These are phyloP conservation scores for Elgonia sp. DNA, from an alignment of 2,888 invertebrate species.

Conservation along the genomic window DNA sequence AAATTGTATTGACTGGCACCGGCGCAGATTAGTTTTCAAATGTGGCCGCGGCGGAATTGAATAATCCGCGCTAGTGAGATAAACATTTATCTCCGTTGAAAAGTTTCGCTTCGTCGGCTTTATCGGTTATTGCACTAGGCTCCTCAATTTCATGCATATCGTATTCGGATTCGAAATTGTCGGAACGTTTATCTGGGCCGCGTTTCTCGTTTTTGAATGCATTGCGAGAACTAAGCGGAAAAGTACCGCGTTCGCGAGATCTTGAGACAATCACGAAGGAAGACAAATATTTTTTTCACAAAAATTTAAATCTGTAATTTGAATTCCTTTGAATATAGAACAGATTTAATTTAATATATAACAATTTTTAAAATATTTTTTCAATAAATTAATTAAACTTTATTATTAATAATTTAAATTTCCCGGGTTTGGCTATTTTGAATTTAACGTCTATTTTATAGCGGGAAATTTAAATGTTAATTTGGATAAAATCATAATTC, in stretches of 20 bases:
- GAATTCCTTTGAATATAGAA: not conserved
- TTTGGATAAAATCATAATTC: not conserved
- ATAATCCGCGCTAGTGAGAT: conserved; percentile 74
- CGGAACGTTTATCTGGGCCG: conserved; percentile 75
- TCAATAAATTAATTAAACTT: not conserved
- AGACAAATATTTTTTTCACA: not conserved
- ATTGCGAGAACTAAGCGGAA: conserved; percentile 56
- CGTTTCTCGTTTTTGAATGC: conserved; percentile 69
- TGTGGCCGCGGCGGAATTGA: conserved; percentile 69
- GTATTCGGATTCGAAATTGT: conserved; percentile 75
- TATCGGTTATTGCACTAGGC: conserved; percentile 76
- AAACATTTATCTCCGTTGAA: conserved; percentile 75
- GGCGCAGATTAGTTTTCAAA: conserved; percentile 70
- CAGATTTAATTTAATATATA: no score
- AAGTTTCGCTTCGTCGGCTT: conserved; percentile 75
- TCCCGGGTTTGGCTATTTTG: no score
- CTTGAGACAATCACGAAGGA: conserved; percentile 49
- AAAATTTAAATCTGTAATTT: not conserved
- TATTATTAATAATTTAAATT: no score
- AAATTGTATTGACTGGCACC: conserved; percentile 63
- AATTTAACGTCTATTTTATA: no score
- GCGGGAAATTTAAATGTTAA: no score
- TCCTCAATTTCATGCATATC: conserved; percentile 76
- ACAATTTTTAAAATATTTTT: no score
- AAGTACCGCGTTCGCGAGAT: conserved; percentile 65